Conservation (phyloP, 2,888 invertebrate species). For the Endomychus coccineus region DNA sequence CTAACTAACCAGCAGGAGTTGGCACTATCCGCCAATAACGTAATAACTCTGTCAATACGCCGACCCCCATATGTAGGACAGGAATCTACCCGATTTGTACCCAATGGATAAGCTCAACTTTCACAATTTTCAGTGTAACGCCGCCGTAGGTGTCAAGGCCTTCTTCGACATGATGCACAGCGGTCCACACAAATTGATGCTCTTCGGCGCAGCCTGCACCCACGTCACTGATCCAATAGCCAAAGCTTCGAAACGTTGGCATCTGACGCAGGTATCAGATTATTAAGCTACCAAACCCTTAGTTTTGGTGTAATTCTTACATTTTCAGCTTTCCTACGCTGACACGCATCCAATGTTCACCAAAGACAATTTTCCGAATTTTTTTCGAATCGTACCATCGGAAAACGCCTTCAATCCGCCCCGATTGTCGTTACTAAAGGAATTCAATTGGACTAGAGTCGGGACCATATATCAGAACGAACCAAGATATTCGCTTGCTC, state of each 20-base stretch:
- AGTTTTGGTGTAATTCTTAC: too few relatives aligned
- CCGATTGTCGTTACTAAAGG: conserved; percentile 74
- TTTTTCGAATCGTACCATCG: conserved; percentile 93
- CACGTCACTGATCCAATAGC: conserved; percentile 96
- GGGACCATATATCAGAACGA: conserved; percentile 97
- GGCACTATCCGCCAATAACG: too few relatives aligned
- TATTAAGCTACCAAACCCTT: not conserved
- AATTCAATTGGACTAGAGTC: conserved; percentile 96
- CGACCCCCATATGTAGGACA: too few relatives aligned
- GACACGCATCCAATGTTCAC: conserved; percentile 98
- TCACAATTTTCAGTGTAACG: conserved; percentile 86
- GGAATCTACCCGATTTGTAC: too few relatives aligned
- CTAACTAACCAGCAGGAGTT: too few relatives aligned
- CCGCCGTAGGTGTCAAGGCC: conserved; percentile 88
- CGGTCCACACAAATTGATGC: conserved; percentile 84
- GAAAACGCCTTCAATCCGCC: conserved; percentile 95
- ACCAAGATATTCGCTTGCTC: conserved; percentile 76
- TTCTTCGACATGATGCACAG: conserved; percentile 97
- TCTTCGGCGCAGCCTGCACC: conserved; percentile 94
- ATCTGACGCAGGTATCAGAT: conserved; percentile 74
- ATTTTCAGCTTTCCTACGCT: conserved; percentile 85
- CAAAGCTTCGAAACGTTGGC: conserved; percentile 95
- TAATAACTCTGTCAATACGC: too few relatives aligned
- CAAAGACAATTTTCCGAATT: conserved; percentile 87
- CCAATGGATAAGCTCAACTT: too few relatives aligned